Evolutionary conservation across 1,140 invertebrate species (phyloP).

Genomic region (Drosophila novamexicana): DNA sequence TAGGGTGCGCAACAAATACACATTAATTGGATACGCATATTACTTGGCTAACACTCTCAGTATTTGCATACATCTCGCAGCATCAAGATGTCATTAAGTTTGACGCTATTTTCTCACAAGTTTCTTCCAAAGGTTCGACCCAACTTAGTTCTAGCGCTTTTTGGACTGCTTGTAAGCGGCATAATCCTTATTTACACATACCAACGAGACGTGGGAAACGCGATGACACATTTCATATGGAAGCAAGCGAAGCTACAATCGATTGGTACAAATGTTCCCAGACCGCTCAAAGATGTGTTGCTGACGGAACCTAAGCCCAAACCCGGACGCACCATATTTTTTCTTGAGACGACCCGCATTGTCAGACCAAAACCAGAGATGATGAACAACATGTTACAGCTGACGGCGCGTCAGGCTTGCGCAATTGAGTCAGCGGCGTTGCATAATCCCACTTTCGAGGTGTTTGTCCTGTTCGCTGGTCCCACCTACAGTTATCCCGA

Average conservation of each 20-base stretch:
- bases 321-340: constrained; percentile 86
- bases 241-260: not conserved
- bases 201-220: no score
- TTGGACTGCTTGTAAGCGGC: not conserved
- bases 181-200: not conserved
- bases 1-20: not conserved
- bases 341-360: constrained; percentile 86
- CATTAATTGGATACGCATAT: not conserved
- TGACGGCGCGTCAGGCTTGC: constrained; percentile 87
- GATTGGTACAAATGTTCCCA: not conserved
- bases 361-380: not conserved
- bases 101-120: not conserved
- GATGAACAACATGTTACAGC: constrained; percentile 21
- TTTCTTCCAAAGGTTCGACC: not conserved
- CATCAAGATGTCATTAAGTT: not conserved
- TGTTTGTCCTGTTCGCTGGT: constrained; percentile 86
- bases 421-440: constrained; percentile 88
- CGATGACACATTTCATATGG: not conserved
- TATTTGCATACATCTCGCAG: not conserved
- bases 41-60: not conserved
- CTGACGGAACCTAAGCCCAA: constrained; percentile 55
- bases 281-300: constrained; percentile 60
- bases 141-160: not conserved
- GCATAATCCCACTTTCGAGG: constrained; percentile 86
- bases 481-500: constrained; percentile 70